Percentiles rank a stretch among this genome's conserved stretches.
These are phyloP conservation scores for Drosophila gunungcola DNA, from an alignment of 1,140 invertebrate species.

Conservation along the genomic window DNA sequence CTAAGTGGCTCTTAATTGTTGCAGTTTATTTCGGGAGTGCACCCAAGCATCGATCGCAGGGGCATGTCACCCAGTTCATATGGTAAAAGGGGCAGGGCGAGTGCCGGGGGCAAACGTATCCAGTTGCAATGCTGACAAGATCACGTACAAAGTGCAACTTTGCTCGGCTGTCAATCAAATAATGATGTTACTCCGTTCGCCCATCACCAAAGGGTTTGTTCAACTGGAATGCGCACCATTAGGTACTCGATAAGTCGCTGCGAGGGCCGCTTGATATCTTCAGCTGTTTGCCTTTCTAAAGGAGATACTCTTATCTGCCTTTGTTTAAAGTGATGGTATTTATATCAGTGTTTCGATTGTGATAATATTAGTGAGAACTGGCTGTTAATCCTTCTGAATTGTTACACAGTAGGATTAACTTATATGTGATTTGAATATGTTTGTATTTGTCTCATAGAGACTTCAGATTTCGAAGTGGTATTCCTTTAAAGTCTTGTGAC, in stretches of 20 bases:
- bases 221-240: slow-evolving; percentile 37
- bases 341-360: background rate
- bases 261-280: slow-evolving; percentile 21
- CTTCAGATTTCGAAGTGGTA: no score
- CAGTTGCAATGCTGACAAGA: slow-evolving; percentile 76
- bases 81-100: background rate
- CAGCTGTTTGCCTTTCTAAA: slow-evolving; percentile 9
- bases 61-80: slow-evolving; percentile 39
- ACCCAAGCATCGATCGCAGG: slow-evolving; percentile 37
- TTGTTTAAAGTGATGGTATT: background rate
- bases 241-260: slow-evolving; percentile 17
- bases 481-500: no score
- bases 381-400: background rate
- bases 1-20: slow-evolving; percentile 69
- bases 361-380: background rate
- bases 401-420: no score
- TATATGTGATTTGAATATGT: no score
- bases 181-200: slow-evolving; percentile 28
- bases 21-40: slow-evolving; percentile 69
- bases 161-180: slow-evolving; percentile 68
- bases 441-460: no score
- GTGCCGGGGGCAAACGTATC: slow-evolving; percentile 55
- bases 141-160: slow-evolving; percentile 77
- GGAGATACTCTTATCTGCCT: background rate
- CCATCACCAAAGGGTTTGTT: slow-evolving; percentile 49